A percentile compares a stretch with the other conserved stretches of the same genome.
phyloP scores from a whole-genome alignment of 2,888 invertebrate species.

The Tenodera sinensis region DNA sequence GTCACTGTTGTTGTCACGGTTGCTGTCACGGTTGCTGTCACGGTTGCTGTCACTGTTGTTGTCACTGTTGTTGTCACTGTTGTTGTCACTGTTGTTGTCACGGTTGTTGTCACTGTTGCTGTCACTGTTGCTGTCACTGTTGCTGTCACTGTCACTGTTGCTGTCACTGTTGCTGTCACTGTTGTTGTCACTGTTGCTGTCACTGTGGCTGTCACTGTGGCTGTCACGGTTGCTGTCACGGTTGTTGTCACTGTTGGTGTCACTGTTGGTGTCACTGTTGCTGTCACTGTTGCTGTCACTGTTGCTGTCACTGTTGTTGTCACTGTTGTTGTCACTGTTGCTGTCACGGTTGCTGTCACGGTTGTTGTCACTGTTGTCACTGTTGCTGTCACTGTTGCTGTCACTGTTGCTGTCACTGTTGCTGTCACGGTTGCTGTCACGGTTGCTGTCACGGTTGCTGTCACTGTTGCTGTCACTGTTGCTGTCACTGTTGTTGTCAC shows the following conservation, averaged over 20 bases:
- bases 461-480: constrained; percentile 11
- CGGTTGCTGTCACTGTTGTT: too few species aligned
- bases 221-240: neutral
- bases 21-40: too few species aligned
- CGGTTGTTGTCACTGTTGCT: too few species aligned
- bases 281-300: constrained; percentile 14
- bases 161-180: constrained; percentile 16
- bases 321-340: neutral
- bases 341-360: neutral
- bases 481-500: neutral
- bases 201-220: neutral
- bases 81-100: too few species aligned
- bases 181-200: neutral
- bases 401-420: constrained; percentile 10
- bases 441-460: neutral
- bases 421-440: neutral
- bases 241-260: too few species aligned
- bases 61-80: too few species aligned
- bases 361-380: neutral
- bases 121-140: neutral
- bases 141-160: neutral
- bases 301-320: constrained; percentile 7
- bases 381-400: neutral
- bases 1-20: too few species aligned
- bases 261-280: too few species aligned